Evolutionary conservation across 30 jellyfish, hydroid and myxozoan genomes (phyloP).

Genomic region (Clytia hemisphaerica): DNA sequence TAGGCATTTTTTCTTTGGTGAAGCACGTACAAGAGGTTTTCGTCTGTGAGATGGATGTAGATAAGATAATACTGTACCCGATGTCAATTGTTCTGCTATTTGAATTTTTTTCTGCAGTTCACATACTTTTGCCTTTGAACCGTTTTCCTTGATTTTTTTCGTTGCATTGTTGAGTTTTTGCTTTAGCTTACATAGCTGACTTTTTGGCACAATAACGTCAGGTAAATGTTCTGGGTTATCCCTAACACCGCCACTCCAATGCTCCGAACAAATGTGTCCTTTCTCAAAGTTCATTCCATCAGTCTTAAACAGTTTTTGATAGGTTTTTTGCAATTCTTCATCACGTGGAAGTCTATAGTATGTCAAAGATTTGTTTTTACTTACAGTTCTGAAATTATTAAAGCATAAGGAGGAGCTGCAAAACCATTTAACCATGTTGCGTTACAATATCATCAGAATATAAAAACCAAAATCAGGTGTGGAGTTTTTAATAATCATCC

Average conservation of each 20-base stretch:
- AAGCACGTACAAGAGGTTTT: too few relatives aligned
- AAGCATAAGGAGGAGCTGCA: constrained; percentile 16
- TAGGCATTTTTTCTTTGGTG: too few relatives aligned
- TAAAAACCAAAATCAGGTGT: too few relatives aligned
- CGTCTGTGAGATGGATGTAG: too few relatives aligned
- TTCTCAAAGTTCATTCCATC: constrained; percentile 20
- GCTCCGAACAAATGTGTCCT: constrained; percentile 39
- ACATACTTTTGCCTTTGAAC: too few relatives aligned
- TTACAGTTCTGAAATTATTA: constrained; percentile 1
- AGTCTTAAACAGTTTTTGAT: constrained; percentile 25
- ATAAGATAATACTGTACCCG: too few relatives aligned
- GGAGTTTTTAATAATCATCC: too few relatives aligned
- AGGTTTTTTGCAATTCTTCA: constrained; percentile 14
- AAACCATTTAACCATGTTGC: constrained; percentile 20
- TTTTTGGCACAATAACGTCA: constrained; percentile 4
- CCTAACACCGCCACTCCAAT: constrained; percentile 34
- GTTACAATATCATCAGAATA: too few relatives aligned
- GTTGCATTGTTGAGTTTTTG: too few relatives aligned
- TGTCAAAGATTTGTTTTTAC: not conserved
- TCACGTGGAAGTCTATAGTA: not conserved
- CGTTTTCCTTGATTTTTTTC: too few relatives aligned
- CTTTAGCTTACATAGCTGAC: too few relatives aligned
- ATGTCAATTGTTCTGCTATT: not conserved
- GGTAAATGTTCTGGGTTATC: constrained; percentile 14
- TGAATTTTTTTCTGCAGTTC: not conserved